Evolutionary conservation across 2,888 invertebrate species (phyloP).

Genomic region (Germaria angustata): DNA sequence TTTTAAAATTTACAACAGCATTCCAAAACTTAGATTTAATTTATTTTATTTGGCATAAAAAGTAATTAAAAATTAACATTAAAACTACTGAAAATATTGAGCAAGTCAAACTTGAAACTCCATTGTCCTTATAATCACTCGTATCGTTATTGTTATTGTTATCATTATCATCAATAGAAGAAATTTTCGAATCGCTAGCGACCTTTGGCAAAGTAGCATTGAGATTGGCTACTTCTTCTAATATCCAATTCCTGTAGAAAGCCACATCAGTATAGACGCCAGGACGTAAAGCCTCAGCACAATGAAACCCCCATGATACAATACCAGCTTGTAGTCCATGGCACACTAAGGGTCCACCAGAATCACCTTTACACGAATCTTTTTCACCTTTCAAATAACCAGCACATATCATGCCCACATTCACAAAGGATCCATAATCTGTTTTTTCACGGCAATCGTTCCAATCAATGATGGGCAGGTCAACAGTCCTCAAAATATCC

Average conservation of each 20-base stretch:
- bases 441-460: slow-evolving; percentile 74
- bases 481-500: slow-evolving; percentile 71
- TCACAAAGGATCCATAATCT: slow-evolving; percentile 79
- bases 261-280: slow-evolving; percentile 88
- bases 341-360: slow-evolving; percentile 88
- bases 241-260: background rate
- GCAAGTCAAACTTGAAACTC: background rate
- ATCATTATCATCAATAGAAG: too few relatives aligned
- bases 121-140: background rate
- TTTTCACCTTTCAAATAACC: slow-evolving; percentile 87
- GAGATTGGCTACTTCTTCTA: slow-evolving; percentile 8
- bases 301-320: slow-evolving; percentile 91
- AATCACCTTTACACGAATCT: slow-evolving; percentile 91
- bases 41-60: slow-evolving; percentile 3
- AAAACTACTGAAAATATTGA: slow-evolving; percentile 17
- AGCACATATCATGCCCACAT: slow-evolving; percentile 87
- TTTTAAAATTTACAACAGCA: too few relatives aligned
- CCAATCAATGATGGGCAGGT: slow-evolving; percentile 72
- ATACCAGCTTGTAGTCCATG: slow-evolving; percentile 86
- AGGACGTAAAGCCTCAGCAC: slow-evolving; percentile 86
- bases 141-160: too few relatives aligned
- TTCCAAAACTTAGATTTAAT: too few relatives aligned
- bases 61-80: slow-evolving; percentile 7
- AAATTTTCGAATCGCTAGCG: background rate
- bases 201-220: slow-evolving; percentile 50